Evolutionary conservation across 1,140 invertebrate genomes (phyloP), one percentile per base, ranked within the genome.

Genomic region (Ceratina japonica): DNA sequence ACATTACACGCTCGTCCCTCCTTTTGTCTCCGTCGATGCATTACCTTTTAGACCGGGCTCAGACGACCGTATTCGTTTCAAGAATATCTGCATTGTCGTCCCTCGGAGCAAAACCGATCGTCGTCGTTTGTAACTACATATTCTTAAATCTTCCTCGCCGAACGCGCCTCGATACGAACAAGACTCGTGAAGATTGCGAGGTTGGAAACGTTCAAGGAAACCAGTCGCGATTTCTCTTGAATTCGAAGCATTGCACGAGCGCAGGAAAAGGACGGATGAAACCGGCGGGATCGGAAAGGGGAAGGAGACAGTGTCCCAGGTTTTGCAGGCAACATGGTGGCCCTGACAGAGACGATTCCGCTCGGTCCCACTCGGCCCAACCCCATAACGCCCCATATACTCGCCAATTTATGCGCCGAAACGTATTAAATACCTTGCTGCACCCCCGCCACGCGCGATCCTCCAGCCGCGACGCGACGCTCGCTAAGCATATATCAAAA

Each of bases 351-450:
- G 69, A 84, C 61, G 85, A 86, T 78, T 81, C 78, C 68, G 71
- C 68, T 81, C 13, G 15, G 66, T 16, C 65, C 58, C 81, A 78
- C 84, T 74, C 83, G 80, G 88, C 86, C 82, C 83, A n/a, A 81
- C 83, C 86, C 88, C 86, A 86, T 90, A 88, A 89, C 88, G 89
- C 89, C 89, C 90, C 89, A 90, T 91, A 91, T 91, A 91, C 85
- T 91, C 83, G 81, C 72, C 88, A 91, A 91, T 91, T 91, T 91
- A 91, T 91, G 91, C 88, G 85, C 84, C 86, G 79, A 90, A 91
- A 90, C 89, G 86, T 91, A 90, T 91, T 91, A 90, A 91, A 91
- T 87, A 89, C 87, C 87, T 86, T 86, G 80, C 85, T 85, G 65
- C 58, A 44, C 77, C 61, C 73, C 83, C 71, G 51, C 83, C 54